Evolutionary conservation across 1,140 invertebrate genomes (phyloP).

Genomic region (Macrosteles quadrilineatus): DNA sequence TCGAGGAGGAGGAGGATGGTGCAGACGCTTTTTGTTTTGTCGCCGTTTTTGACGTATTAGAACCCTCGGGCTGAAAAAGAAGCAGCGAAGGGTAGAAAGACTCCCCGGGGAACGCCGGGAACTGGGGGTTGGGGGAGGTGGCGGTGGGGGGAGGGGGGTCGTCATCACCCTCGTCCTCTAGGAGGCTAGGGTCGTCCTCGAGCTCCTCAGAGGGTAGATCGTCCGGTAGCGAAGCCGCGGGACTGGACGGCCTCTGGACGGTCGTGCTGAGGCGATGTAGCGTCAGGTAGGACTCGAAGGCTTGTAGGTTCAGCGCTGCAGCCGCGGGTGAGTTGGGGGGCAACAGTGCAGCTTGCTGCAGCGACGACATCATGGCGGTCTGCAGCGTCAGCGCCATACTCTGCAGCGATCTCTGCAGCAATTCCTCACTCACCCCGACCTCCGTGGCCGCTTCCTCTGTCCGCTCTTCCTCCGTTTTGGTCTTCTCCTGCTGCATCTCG

Average conservation of each 20-base stretch:
- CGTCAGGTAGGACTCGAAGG: slow-evolving; percentile 78
- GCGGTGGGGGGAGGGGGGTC: slow-evolving; percentile 50
- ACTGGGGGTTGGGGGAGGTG: slow-evolving; percentile 51
- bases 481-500: slow-evolving; percentile 30
- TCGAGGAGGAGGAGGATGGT: slow-evolving; percentile 39
- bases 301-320: slow-evolving; percentile 77
- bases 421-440: slow-evolving; percentile 24
- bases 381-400: slow-evolving; percentile 73
- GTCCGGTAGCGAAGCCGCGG: slow-evolving; percentile 32
- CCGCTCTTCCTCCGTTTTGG: background rate
- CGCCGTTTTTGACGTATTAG: slow-evolving; percentile 49
- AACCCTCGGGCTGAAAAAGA: slow-evolving; percentile 56
- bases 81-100: slow-evolving; percentile 60
- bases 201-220: slow-evolving; percentile 44
- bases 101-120: slow-evolving; percentile 56
- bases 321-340: slow-evolving; percentile 76
- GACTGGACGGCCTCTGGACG: slow-evolving; percentile 43
- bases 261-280: slow-evolving; percentile 65
- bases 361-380: slow-evolving; percentile 72
- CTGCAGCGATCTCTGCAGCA: slow-evolving; percentile 57
- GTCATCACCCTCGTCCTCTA: slow-evolving; percentile 57
- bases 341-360: slow-evolving; percentile 72
- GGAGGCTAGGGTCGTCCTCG: slow-evolving; percentile 56
- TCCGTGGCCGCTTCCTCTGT: background rate
- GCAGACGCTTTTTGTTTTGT: slow-evolving; percentile 28